Evolutionary conservation across 1,140 invertebrate species (phyloP).

Genomic region (Ceratina japonica): DNA sequence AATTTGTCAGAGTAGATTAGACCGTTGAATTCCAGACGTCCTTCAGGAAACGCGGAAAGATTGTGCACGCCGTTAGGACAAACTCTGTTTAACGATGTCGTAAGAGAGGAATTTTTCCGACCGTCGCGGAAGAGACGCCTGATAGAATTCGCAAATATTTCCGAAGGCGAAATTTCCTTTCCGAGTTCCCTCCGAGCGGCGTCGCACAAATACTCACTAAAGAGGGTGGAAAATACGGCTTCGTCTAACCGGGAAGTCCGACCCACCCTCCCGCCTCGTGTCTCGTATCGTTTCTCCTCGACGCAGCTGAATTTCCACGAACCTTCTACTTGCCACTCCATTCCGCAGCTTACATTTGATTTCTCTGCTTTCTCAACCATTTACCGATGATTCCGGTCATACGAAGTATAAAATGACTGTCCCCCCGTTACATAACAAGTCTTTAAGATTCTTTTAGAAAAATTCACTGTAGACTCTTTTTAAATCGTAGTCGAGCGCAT

Average conservation of each 20-base stretch:
- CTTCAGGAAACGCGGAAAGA: too few species aligned
- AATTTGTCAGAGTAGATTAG: too few species aligned
- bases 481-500: constrained; percentile 30
- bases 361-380: background rate
- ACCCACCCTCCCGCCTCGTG: too few species aligned
- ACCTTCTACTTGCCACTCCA: background rate
- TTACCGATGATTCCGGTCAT: too few species aligned
- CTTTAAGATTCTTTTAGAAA: too few species aligned
- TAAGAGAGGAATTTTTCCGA: background rate
- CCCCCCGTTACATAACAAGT: too few species aligned
- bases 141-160: constrained; percentile 33
- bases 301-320: constrained; percentile 5
- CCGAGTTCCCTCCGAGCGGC: background rate
- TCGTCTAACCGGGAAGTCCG: background rate
- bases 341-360: background rate
- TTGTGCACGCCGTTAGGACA: background rate
- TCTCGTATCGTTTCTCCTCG: background rate
- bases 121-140: background rate
- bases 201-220: constrained; percentile 6
- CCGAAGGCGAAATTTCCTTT: constrained; percentile 13
- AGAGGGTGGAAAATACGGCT: constrained; percentile 39
- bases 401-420: too few species aligned
- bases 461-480: background rate
- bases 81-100: background rate
- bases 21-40: too few species aligned